These are phyloP conservation scores for Sebastes variabilis DNA, from an alignment of 2,797 vertebrate species.

Conservation along the genomic window DNA sequence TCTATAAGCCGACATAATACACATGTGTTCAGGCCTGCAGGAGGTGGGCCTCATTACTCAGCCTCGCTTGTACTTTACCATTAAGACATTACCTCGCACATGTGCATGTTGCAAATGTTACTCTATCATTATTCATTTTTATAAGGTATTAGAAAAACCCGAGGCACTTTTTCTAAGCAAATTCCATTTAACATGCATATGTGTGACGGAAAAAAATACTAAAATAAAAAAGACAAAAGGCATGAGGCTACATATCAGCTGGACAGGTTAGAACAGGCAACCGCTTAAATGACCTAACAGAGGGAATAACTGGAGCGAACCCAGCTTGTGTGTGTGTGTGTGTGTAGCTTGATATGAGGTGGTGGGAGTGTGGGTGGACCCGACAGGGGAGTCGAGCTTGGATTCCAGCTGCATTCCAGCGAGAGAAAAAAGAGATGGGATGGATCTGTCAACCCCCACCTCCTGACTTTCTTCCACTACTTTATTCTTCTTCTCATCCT, in stretches of 20 bases:
- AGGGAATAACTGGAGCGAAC: neutral
- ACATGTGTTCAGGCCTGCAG: neutral
- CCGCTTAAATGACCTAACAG: conserved; percentile 44
- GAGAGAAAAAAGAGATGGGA: conserved; percentile 59
- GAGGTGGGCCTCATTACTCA: neutral
- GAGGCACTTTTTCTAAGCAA: neutral
- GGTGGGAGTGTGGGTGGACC: conserved; percentile 67
- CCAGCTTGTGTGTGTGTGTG: neutral
- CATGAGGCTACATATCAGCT: conserved; percentile 3
- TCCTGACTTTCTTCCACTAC: conserved; percentile 30
- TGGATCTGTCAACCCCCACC: conserved; percentile 65
- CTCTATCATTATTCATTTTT: neutral
- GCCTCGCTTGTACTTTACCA: neutral
- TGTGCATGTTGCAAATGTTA: neutral
- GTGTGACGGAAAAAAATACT: neutral
- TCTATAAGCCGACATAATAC: neutral
- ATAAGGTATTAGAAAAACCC: neutral
- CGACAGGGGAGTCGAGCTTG: conserved; percentile 62
- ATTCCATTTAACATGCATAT: neutral
- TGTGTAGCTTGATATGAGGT: conserved; percentile 44
- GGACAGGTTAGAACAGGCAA: conserved; percentile 45
- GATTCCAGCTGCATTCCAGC: conserved; percentile 76
- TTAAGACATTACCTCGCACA: neutral
- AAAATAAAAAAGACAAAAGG: neutral
- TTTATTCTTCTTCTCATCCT: conserved; percentile 15